Conservation (phyloP, 2,797 vertebrate species). For the Melopsittacus undulatus region DNA sequence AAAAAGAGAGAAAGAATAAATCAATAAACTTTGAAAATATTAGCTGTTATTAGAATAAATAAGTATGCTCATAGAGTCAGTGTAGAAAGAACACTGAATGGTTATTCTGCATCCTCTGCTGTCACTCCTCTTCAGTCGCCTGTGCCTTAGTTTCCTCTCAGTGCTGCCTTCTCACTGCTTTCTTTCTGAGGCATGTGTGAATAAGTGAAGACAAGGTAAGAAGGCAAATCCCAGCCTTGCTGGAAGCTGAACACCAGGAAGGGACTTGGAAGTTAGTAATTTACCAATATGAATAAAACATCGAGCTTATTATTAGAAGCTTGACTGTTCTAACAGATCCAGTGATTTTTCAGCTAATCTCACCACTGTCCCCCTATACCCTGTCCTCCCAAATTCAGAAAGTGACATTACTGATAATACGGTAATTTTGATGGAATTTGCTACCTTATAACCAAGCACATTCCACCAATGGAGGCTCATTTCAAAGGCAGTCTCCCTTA, state of each 20-base stretch:
- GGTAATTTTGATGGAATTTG: slow-evolving; percentile 30
- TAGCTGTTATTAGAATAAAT: not conserved
- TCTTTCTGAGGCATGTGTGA: not conserved
- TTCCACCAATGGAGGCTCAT: not conserved
- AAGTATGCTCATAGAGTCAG: not conserved
- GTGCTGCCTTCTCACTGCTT: not conserved
- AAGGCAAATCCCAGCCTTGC: not conserved
- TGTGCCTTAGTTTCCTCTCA: not conserved
- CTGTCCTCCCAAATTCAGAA: not conserved
- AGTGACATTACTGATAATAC: not conserved
- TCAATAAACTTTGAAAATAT: not conserved
- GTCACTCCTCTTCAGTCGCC: not conserved
- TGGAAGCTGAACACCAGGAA: not conserved
- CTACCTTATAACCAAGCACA: not conserved
- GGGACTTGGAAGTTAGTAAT: slow-evolving; percentile 8
- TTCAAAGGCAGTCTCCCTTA: not conserved
- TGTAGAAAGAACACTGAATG: not conserved
- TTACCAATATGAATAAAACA: slow-evolving; percentile 32
- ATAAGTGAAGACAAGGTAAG: not conserved
- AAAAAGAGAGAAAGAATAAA: not conserved
- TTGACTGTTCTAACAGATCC: not conserved
- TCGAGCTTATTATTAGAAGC: not conserved
- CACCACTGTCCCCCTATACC: not conserved
- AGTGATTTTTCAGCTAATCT: slow-evolving; percentile 14
- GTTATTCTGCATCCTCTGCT: not conserved